These are phyloP conservation scores for Procambarus clarkii DNA, from an alignment of 1,140 invertebrate species.

Conservation along the genomic window DNA sequence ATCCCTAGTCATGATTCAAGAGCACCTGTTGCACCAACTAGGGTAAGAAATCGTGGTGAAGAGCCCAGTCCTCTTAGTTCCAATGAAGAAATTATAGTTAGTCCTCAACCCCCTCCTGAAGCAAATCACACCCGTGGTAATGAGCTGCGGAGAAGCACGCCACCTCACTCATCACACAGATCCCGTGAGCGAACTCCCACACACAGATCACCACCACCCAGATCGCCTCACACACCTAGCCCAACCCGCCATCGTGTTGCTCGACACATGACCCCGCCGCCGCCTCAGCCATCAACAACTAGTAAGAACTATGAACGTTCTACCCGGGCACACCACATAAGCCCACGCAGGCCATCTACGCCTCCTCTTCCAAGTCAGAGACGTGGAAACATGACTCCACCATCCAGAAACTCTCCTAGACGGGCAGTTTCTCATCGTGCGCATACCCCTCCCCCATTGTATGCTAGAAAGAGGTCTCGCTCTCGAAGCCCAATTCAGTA, in stretches of 20 bases:
- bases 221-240: slow-evolving; percentile 48
- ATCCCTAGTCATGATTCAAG: slow-evolving; percentile 68
- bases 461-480: slow-evolving; percentile 49
- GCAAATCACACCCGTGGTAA: slow-evolving; percentile 51
- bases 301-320: slow-evolving; percentile 59
- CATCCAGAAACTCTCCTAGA: slow-evolving; percentile 54
- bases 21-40: slow-evolving; percentile 53
- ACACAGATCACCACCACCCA: slow-evolving; percentile 30
- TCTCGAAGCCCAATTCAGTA: slow-evolving; percentile 49
- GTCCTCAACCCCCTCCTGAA: slow-evolving; percentile 56
- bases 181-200: slow-evolving; percentile 36
- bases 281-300: slow-evolving; percentile 26
- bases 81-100: slow-evolving; percentile 44
- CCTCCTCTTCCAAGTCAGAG: slow-evolving; percentile 59
- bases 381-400: slow-evolving; percentile 58
- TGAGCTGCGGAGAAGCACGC: slow-evolving; percentile 47
- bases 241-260: slow-evolving; percentile 47
- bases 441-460: slow-evolving; percentile 33
- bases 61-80: slow-evolving; percentile 64
- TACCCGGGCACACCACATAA: slow-evolving; percentile 54
- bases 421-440: slow-evolving; percentile 50
- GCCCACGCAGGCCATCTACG: slow-evolving; percentile 52
- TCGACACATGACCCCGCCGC: slow-evolving; percentile 38
- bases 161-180: slow-evolving; percentile 28
- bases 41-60: slow-evolving; percentile 56